Conservation (phyloP, 2,888 invertebrate species). For the Aricia artaxerxes region DNA sequence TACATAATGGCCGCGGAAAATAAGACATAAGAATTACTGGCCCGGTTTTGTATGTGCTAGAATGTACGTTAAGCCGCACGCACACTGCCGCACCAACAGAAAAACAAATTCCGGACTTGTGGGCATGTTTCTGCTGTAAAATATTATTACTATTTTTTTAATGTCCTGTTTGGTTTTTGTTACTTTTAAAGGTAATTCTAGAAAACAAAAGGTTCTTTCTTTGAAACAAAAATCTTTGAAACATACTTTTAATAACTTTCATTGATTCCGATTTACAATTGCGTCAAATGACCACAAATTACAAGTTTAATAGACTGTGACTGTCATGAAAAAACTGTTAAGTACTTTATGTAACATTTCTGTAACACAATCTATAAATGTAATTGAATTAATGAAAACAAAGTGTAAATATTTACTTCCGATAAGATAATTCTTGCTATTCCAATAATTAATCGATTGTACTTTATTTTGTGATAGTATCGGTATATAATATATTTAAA, state of each 20-base stretch:
- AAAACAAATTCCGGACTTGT: not conserved
- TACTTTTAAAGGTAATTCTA: too few relatives aligned
- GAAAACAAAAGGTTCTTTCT: too few relatives aligned
- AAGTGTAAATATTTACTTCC: not conserved
- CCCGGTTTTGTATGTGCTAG: constrained; percentile 35
- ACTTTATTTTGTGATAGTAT: not conserved
- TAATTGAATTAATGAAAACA: constrained; percentile 7
- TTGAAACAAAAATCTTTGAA: not conserved
- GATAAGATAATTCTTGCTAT: not conserved
- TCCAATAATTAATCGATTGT: not conserved
- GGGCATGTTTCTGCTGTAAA: not conserved
- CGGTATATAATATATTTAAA: not conserved
- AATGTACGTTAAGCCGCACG: constrained; percentile 33
- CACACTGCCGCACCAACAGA: not conserved
- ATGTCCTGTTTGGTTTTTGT: not conserved
- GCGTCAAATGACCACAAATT: not conserved
- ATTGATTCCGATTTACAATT: not conserved
- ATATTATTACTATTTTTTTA: not conserved
- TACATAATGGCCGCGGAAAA: constrained; percentile 55
- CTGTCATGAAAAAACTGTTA: not conserved
- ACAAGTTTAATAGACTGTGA: not conserved
- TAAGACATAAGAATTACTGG: constrained; percentile 38
- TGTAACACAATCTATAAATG: not conserved
- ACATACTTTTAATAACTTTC: not conserved
- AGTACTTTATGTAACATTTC: not conserved